Percentiles rank a stretch among this genome's conserved stretches.
These are phyloP conservation scores for Apodemus speciosus DNA, from an alignment of 2,113 vertebrate genomes.

Conservation along the genomic window DNA sequence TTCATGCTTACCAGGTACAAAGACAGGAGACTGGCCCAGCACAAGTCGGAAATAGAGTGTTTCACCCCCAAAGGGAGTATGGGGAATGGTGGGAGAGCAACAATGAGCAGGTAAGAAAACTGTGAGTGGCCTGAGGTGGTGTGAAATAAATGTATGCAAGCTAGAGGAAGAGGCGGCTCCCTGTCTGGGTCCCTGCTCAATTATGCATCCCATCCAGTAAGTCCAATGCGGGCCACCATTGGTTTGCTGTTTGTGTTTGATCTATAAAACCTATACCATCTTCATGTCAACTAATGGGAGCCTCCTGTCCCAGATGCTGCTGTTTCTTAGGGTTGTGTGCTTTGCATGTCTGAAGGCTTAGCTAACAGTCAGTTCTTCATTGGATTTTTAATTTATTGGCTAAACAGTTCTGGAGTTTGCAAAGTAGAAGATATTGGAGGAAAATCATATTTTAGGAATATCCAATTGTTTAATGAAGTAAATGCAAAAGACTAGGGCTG, in stretches of 20 bases:
- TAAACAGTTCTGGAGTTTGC: slow-evolving; percentile 72
- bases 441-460: slow-evolving; percentile 40
- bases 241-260: slow-evolving; percentile 73
- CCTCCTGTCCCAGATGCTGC: slow-evolving; percentile 77
- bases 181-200: slow-evolving; percentile 74
- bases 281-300: slow-evolving; percentile 69
- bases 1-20: slow-evolving; percentile 90
- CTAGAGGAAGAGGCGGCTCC: slow-evolving; percentile 75
- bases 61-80: slow-evolving; percentile 91
- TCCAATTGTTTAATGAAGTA: background rate
- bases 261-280: slow-evolving; percentile 33
- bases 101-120: slow-evolving; percentile 89
- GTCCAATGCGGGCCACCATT: slow-evolving; percentile 64
- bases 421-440: slow-evolving; percentile 75
- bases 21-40: slow-evolving; percentile 89
- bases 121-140: slow-evolving; percentile 82
- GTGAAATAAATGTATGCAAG: slow-evolving; percentile 83
- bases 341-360: slow-evolving; percentile 80
- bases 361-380: slow-evolving; percentile 60
- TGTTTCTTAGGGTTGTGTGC: slow-evolving; percentile 67
- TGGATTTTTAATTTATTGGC: slow-evolving; percentile 38
- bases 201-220: slow-evolving; percentile 70
- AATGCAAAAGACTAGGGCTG: slow-evolving; percentile 50
- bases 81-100: slow-evolving; percentile 91
- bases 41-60: slow-evolving; percentile 91